Base-by-base conservation (phyloP, 2,888 invertebrate species). In the Chloroclystis v-ata region DNA sequence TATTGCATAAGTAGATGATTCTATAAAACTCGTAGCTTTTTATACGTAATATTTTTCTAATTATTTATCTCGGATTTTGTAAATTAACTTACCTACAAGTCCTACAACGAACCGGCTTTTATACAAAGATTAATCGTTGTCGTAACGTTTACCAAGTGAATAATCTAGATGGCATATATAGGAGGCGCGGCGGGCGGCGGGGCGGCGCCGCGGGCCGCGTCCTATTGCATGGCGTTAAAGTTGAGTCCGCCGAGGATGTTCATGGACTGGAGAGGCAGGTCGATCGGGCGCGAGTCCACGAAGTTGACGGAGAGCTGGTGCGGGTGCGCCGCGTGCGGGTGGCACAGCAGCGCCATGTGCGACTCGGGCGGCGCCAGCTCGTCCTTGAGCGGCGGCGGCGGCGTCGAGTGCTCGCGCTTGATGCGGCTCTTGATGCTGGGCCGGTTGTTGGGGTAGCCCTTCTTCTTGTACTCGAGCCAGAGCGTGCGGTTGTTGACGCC, bases 401-500 rank as follows among this genome's bases (percentile, higher is more conserved):
- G 91, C 12, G 92, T 89, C 30, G 91, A 84, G 69, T 91, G 90
- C 66, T 92, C 92, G 50, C 92, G 90, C 58, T 93, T 93, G 43
- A 94, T 92, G 37, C 94, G 87, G 57, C 91, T 92, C 69, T 94
- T 94, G 57, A 94, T 92, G 69, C 94, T 94, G 9, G 94, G 92
- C 59, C 95, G 87, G 68, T 92, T 93, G 65, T 94, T 93, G 1
- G 94, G 94, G 75, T 95, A 95, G 0, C 95, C 95, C 33, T 93
- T 91, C 75, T 94, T 94, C 68, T 94, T 95, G 72, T 95, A 95
- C 69, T 95, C 95, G 28, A 95, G 82, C 95, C 95, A 95, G 1
- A 95, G 83, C 0, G 95, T 95, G 46, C 95, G 89, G 78, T 95
- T 95, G 78, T 95, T 95, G 10, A 95, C 94, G 24, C 95, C 95